Base-by-base conservation (phyloP, 2,113 vertebrate genomes). In the Oryzias woworae region DNA sequence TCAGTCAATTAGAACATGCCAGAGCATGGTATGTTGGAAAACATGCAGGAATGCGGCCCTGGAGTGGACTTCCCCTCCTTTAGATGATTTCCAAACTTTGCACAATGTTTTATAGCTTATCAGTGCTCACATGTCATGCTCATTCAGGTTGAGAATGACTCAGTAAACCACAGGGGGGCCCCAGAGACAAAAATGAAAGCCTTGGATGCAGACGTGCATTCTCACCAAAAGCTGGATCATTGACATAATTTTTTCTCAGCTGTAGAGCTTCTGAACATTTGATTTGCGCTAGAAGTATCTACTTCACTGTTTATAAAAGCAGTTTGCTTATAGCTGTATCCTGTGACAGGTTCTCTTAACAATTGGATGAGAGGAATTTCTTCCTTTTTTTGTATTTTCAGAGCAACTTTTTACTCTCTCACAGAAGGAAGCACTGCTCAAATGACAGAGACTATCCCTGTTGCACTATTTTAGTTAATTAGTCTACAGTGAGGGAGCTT, bases 151-250 rank as follows among this genome's bases (percentile, higher is more conserved):
- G 17, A 49, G 80, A 83, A 58, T 85, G 80, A 87, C 65, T 71
- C 64, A 69, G 59, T 43, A 89, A 80, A 86, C 89, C 90, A 91
- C 90, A 87, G 78, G 90, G 86, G 90, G 90, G 89, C 86, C 81
- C 86, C 87, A 91, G 83, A 91, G 88, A 90, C 84, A 71, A 53
- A 67, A 69, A 71, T 8, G 60, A 46, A 73, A 58, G 58, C 81
- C 65, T 54, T 1, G 55, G 44, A 20, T 44, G 60, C 64, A 5
- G 51, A 45, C 22, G 20, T 24, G 15, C 7, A 24, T 31, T 71
- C 51, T 58, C 28, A 54, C 42, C 45, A 4, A 62, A 58, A 41
- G 49, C 73, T 50, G 53, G 8, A 41, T 23, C 58, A 59, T 61
- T 42, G 7, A 53, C 59, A 67, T 68, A 57, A 43, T 5, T 24